A percentile compares a stretch with the other conserved stretches of the same genome.
phyloP scores from a whole-genome alignment of 2,888 invertebrate genomes.

The Osmoderma eremita region DNA sequence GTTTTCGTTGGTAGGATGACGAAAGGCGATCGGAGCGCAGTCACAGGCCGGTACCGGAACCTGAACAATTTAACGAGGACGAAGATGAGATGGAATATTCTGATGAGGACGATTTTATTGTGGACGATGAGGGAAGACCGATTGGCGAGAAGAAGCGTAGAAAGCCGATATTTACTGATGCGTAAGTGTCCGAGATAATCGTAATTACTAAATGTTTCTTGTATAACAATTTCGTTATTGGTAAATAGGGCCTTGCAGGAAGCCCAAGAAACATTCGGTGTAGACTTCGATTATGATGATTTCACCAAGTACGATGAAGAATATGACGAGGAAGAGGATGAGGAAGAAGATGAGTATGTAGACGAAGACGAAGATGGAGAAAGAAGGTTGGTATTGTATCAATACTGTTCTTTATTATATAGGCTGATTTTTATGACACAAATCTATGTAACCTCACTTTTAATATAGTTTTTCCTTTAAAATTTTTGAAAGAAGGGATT shows the following conservation, averaged over 20 bases:
- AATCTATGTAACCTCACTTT: too few species aligned
- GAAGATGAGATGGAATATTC: slow-evolving; percentile 83
- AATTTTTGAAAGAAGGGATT: background rate
- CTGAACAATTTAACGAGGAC: slow-evolving; percentile 78
- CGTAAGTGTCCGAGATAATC: slow-evolving; percentile 75
- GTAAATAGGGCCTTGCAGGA: slow-evolving; percentile 92
- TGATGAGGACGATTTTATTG: slow-evolving; percentile 96
- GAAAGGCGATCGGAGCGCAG: slow-evolving; percentile 79
- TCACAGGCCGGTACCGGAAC: slow-evolving; percentile 70
- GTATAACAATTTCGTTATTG: too few species aligned
- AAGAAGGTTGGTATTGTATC: slow-evolving; percentile 52
- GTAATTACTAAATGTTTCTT: too few species aligned
- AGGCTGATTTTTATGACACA: background rate
- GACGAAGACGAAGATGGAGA: slow-evolving; percentile 77
- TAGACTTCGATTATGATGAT: slow-evolving; percentile 96
- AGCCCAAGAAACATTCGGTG: slow-evolving; percentile 98
- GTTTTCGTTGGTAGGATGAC: slow-evolving; percentile 71
- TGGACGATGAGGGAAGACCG: slow-evolving; percentile 93
- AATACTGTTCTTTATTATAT: background rate
- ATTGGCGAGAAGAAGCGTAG: slow-evolving; percentile 83
- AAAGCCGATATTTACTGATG: slow-evolving; percentile 86
- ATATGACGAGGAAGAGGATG: slow-evolving; percentile 85
- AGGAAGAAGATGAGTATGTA: slow-evolving; percentile 82
- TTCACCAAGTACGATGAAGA: slow-evolving; percentile 89
- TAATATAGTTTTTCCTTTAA: background rate